Conservation (phyloP, 2,888 invertebrate genomes). For the Orthosia cruda region DNA sequence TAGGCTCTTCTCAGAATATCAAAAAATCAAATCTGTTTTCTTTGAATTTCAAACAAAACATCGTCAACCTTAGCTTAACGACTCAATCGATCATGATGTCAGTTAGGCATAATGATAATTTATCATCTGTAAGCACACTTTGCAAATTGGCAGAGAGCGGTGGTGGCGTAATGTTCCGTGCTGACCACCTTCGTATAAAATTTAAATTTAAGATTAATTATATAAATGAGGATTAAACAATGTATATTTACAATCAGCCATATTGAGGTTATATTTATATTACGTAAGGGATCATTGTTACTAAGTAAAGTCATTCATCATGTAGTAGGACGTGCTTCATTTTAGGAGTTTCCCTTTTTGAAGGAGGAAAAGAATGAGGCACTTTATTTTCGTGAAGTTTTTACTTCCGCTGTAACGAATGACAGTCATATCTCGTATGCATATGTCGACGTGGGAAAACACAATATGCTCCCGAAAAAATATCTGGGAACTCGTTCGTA, state of each 20-base stretch:
- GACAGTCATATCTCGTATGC: constrained; percentile 64
- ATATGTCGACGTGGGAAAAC: constrained; percentile 67
- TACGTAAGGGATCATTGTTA: constrained; percentile 32
- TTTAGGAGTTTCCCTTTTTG: constrained; percentile 21
- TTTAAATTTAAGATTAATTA: constrained; percentile 64
- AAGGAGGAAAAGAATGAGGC: constrained; percentile 27
- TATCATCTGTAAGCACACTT: no score
- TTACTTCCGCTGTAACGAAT: constrained; percentile 58
- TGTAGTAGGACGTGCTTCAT: constrained; percentile 12
- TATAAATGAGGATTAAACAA: constrained; percentile 50
- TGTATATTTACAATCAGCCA: constrained; percentile 65
- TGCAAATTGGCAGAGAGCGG: no score
- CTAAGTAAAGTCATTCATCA: constrained; percentile 43
- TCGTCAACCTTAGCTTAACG: no score
- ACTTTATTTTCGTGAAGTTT: constrained; percentile 57
- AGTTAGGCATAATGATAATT: no score
- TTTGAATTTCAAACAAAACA: no score
- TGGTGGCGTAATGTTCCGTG: no score
- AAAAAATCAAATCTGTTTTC: no score
- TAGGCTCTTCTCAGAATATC: no score
- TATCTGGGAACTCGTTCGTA: constrained; percentile 69
- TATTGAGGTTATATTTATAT: constrained; percentile 57
- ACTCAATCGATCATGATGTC: no score
- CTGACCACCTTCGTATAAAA: no score
- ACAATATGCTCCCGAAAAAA: constrained; percentile 70